A percentile compares a stretch with the other conserved stretches of the same genome.
Evolutionary conservation across 1,140 invertebrate species (phyloP).

Genomic region (Brachionus asplanchnoidis): DNA sequence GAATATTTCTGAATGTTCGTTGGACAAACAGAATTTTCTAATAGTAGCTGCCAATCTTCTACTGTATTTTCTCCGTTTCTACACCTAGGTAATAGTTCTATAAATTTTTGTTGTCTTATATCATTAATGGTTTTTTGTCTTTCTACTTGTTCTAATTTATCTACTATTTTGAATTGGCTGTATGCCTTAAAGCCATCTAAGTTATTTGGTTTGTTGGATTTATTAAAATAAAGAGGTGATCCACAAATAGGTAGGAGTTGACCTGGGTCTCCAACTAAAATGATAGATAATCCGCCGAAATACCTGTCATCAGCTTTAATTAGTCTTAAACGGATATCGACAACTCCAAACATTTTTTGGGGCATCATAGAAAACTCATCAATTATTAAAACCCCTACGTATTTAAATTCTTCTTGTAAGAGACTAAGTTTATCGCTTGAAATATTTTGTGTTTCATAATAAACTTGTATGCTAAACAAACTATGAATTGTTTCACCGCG

Average conservation of each 20-base stretch:
- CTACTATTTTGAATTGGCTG: no score
- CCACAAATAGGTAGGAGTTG: neutral
- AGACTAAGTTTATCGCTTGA: no score
- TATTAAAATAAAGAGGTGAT: neutral
- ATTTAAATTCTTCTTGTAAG: no score
- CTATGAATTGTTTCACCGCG: neutral
- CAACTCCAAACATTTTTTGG: neutral
- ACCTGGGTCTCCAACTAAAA: neutral
- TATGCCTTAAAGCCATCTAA: neutral
- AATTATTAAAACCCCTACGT: no score
- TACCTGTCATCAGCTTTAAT: neutral
- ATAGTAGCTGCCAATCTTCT: neutral
- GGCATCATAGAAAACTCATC: neutral
- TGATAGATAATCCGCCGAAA: neutral
- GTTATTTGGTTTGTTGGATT: neutral
- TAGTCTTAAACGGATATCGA: neutral
- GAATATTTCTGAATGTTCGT: no score
- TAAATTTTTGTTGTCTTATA: neutral
- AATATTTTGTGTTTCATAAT: no score
- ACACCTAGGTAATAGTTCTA: neutral
- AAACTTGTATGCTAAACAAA: neutral
- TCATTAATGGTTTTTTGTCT: neutral
- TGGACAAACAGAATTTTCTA: no score
- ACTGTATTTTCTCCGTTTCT: neutral
- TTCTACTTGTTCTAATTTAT: neutral